Evolutionary conservation across 2,888 invertebrate genomes (phyloP), one percentile per base, ranked within the genome.

Genomic region (Sinelater perroti): DNA sequence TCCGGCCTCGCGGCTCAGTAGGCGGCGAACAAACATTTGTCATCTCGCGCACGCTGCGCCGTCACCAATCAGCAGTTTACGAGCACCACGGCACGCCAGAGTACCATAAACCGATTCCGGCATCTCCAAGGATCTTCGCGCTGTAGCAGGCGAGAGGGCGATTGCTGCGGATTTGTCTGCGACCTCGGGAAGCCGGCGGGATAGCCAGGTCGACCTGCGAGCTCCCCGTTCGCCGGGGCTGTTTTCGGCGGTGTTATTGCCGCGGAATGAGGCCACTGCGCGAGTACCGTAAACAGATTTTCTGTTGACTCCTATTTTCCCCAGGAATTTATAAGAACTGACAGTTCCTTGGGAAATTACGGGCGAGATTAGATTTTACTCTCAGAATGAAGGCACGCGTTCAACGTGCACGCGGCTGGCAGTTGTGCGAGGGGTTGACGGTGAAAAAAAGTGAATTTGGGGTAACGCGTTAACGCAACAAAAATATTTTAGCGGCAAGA

Each of bases 51-150:
- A 65, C 69, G 72, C 68, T 66, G 68, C 66, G 63, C 70, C 69
- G 73, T 72, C 74, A 70, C 73, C 75, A 75, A 75, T 75, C 75
- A 75, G 71, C 74, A 71, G 75, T 75, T 75, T 75, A 75, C 74
- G 75, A 73, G 69, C 70, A 63, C 61, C 72, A 73, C 72, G 68
- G 69, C 72, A 70, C 75, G 68, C 75, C 56, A 62, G 74, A 72
- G 74, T 68, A 67, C 70, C 69, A 70, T 75, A 75, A 75, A 75
- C 70, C 75, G 72, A 74, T 75, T 74, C 67, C 67, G 62, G 50
- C 46, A 51, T 45, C 64, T 65, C 64, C 59, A 61, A 65, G 59
- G 66, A 63, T 68, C 70, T 64, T 67, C 66, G 63, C 51, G 53
- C 56, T 47, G 45, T 49, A 53, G 46, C 56, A 53, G 59, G 60